These are phyloP conservation scores for Paragorgia papillata DNA, from an alignment of 92 coral and sea anemone genomes.

Conservation along the genomic window DNA sequence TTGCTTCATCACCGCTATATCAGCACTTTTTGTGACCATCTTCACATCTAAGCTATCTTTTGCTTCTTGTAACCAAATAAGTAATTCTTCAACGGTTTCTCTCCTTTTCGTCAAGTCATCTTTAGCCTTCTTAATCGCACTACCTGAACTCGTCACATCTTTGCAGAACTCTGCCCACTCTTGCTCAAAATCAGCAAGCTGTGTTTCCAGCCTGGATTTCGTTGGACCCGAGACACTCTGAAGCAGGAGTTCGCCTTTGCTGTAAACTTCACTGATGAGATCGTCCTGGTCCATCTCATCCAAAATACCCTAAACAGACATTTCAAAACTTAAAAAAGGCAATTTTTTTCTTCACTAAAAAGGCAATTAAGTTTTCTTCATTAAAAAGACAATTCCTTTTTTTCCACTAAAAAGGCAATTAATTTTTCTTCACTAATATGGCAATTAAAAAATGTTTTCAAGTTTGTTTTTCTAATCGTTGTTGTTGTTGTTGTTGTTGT, in stretches of 20 bases:
- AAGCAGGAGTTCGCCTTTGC: conserved; percentile 84
- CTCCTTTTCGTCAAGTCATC: conserved; percentile 35
- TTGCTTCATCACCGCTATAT: neutral
- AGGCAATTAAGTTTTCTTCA: no score
- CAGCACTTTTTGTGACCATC: conserved; percentile 78
- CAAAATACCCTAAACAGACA: conserved; percentile 63
- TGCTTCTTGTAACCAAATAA: conserved; percentile 40
- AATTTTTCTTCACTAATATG: no score
- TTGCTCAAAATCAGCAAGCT: conserved; percentile 81
- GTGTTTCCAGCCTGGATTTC: conserved; percentile 76
- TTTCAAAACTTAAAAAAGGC: no score
- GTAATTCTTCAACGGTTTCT: neutral
- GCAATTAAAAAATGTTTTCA: no score
- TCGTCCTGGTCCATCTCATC: conserved; percentile 99
- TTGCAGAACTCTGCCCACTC: conserved; percentile 99
- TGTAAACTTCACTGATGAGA: conserved; percentile 92
- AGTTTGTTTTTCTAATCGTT: no score
- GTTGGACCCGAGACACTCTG: conserved; percentile 75
- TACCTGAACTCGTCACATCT: conserved; percentile 55
- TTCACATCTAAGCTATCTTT: conserved; percentile 69
- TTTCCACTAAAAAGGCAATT: no score
- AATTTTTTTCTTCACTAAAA: no score
- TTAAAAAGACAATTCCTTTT: no score
- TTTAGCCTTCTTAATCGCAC: conserved; percentile 30
- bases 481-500: no score